Evolutionary conservation across 2,113 vertebrate species (phyloP), one percentile per base, ranked within the genome.

Genomic region (Pangasianodon hypophthalmus): DNA sequence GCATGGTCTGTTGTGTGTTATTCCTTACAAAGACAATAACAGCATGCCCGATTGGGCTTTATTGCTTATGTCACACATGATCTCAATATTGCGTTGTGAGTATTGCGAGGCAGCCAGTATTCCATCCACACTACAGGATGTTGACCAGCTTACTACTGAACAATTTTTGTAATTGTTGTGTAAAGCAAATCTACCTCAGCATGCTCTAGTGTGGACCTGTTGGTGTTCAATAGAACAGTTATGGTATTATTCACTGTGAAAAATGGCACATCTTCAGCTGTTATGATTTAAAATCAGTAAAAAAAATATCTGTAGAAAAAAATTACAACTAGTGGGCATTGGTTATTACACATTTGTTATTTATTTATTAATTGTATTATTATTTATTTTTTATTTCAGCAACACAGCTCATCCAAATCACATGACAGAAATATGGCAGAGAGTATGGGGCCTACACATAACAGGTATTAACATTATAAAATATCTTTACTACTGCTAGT

Each of bases 401-500:
- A 64, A 87, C 94, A 96, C 92, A 91, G n/a, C 91, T 92, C 94
- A 48, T 87, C 93, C 86, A 94, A 85, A 62, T 89, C 93, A 75
- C 29, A 87, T 88, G 96, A 96, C 58, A 95, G 90, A 94, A 77
- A 92, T 82, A 93, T 80, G 93, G 85, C 88, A 58, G 95, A 95
- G 71, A 92, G 92, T 94, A 96, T 95, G 96, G 97, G 97, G 85
- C 86, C 92, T 18, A 90, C 95, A 32, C 91, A 95, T 83, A 94
- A 95, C 93, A 94, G 97, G 98, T 98, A 94, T 95, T 91, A 41
- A 73, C 32, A 16, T 54, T 14, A 80, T 67, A 5, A 79, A 29
- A 50, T 26, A 16, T 67, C 19, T 26, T 11, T 79, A 64, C 48
- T n/a, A 32, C 29, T 50, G 24, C 8, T n/a, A 14, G 46, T 50